Evolutionary conservation across 2,113 vertebrate species (phyloP), one percentile per base, ranked within the genome.

Genomic region (Crotalus helleri): DNA sequence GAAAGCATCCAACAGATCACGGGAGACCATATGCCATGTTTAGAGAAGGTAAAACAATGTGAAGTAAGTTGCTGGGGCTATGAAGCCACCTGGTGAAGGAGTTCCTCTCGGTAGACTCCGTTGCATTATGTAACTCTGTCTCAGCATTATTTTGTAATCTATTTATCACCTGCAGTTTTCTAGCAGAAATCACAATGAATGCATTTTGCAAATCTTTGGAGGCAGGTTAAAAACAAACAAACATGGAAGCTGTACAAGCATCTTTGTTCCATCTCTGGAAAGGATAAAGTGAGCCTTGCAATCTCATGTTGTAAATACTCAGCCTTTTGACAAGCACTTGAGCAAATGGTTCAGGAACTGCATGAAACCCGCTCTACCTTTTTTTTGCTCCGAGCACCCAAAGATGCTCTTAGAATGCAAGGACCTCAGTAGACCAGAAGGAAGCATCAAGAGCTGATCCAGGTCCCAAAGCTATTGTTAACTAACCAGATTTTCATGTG

Each of bases 11-110:
- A 97, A 96, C 88, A 97, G 95, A 96, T 96, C 95, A 96, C 89
- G 85, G 93, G 96, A 93, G 94, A 96, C 91, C 89, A 93, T 74
- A 90, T 92, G 94, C 58, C 94, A 88, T 95, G 89, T 95, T 97
- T 96, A 93, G 95, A 97, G 95, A 96, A 95, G 90, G 88, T 64
- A 95, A 96, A 97, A 95, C 95, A 93, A 95, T 94, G 93, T 96
- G 95, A 96, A 97, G 95, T 94, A 95, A 97, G 96, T 95, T 95
- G 59, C 61, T 92, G 9, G 90, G 91, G 91, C 94, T 94, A 95
- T 93, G 94, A 96, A 95, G 92, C 91, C 90, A 96, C 57, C 94
- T 94, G 93, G 39, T 53, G 0, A 87, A 90, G 61, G 88, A 87
- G 85, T 93, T 86, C 96, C 92, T 95, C 92, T 96, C 94, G 90